These are phyloP conservation scores for Girardinus metallicus DNA, from an alignment of 2,797 vertebrate species.

Conservation along the genomic window DNA sequence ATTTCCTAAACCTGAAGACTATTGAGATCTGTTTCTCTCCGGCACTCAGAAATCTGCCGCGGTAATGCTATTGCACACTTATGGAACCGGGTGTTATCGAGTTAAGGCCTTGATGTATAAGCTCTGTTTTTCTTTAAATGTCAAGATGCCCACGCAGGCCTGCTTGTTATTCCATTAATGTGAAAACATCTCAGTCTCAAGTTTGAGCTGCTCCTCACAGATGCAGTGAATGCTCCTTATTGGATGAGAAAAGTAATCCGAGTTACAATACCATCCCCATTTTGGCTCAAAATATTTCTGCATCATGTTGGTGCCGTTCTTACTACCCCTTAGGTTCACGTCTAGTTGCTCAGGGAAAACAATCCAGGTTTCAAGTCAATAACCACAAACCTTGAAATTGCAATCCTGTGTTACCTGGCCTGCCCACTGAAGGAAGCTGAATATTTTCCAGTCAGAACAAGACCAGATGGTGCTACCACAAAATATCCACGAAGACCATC, in stretches of 20 bases:
- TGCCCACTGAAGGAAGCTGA: slow-evolving; percentile 7
- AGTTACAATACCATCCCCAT: neutral
- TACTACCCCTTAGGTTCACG: neutral
- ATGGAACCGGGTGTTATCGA: neutral
- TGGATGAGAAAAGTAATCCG: neutral
- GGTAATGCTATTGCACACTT: neutral
- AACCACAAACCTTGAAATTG: slow-evolving; percentile 31
- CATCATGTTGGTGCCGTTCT: neutral
- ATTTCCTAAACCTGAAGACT: neutral
- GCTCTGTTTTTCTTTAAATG: neutral
- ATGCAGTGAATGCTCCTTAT: neutral
- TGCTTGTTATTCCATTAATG: neutral
- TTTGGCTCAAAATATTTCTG: neutral
- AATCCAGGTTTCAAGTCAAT: neutral
- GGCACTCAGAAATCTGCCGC: neutral
- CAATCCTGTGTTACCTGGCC: slow-evolving; percentile 9
- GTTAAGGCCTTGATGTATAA: slow-evolving; percentile 6
- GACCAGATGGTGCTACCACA: slow-evolving; percentile 17
- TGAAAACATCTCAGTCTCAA: neutral
- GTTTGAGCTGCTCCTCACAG: neutral
- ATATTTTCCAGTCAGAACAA: slow-evolving; percentile 21
- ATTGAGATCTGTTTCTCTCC: neutral
- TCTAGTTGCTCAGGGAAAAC: neutral
- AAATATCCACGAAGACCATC: slow-evolving; percentile 17
- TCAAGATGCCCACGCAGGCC: slow-evolving; percentile 3